Conservation (phyloP, 1,140 invertebrate genomes). For the Drosophila grimshawi region DNA sequence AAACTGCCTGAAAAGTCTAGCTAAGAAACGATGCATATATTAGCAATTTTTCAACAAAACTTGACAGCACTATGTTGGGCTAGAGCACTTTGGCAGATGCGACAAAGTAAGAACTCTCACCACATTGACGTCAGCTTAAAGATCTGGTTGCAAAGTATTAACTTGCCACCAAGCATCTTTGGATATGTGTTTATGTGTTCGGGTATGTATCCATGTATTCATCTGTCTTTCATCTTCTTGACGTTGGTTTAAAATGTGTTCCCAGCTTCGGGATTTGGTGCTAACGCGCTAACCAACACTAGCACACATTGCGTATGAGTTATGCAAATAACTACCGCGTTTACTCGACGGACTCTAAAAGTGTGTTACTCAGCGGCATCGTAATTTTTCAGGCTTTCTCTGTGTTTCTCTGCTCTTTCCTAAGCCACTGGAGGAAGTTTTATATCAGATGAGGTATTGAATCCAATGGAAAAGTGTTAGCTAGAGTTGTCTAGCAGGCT, state of each 20-base stretch:
- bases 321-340: conserved; percentile 67
- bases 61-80: background rate
- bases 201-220: conserved; percentile 28
- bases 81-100: background rate
- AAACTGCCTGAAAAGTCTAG: no score
- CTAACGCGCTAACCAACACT: conserved; percentile 21
- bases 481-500: background rate
- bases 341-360: conserved; percentile 48
- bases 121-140: conserved; percentile 64
- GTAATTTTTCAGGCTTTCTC: conserved; percentile 48
- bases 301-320: conserved; percentile 67
- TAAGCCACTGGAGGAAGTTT: background rate
- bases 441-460: conserved; percentile 6
- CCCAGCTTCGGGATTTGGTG: conserved; percentile 25
- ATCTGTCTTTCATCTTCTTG: conserved; percentile 25
- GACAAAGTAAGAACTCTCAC: conserved; percentile 24
- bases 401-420: background rate
- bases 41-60: background rate
- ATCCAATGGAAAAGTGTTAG: background rate
- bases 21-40: background rate
- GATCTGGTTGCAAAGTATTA: conserved; percentile 22
- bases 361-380: conserved; percentile 70
- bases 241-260: conserved; percentile 12
- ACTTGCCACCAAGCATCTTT: background rate
- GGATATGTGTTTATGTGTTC: conserved; percentile 7